These are phyloP conservation scores for Paracanthobrama guichenoti DNA, from an alignment of 2,113 vertebrate species.

Conservation along the genomic window DNA sequence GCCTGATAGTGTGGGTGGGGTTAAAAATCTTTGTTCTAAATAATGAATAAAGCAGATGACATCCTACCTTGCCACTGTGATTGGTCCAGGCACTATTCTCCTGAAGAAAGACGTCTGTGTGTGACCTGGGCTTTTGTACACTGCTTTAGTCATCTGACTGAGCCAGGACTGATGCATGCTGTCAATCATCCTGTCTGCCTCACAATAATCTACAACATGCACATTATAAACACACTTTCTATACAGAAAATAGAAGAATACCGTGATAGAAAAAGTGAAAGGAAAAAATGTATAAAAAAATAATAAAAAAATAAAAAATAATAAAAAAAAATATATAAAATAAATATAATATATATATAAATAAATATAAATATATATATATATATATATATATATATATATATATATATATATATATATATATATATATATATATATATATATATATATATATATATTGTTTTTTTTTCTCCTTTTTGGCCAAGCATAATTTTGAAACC, in stretches of 20 bases:
- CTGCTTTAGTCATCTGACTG: slow-evolving; percentile 81
- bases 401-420: no score
- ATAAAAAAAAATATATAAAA: no score
- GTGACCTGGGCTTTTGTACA: slow-evolving; percentile 62
- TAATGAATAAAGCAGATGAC: background rate
- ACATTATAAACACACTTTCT: background rate
- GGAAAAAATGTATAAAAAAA: no score
- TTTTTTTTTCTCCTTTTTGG: no score
- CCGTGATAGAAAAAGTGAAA: no score
- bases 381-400: no score
- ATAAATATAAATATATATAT: no score
- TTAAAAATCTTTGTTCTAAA: background rate
- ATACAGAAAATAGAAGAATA: background rate
- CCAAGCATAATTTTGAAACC: no score
- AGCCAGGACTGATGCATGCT: slow-evolving; percentile 95
- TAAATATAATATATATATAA: no score
- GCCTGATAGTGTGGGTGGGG: background rate
- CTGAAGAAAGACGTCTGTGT: slow-evolving; percentile 68
- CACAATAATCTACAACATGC: slow-evolving; percentile 81
- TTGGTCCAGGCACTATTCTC: slow-evolving; percentile 68
- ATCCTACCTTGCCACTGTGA: slow-evolving; percentile 85
- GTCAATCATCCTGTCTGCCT: slow-evolving; percentile 96
- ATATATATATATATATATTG: no score
- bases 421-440: no score
- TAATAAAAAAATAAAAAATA: no score